These are phyloP conservation scores for Nycticorax nycticorax DNA, from an alignment of 2,113 vertebrate species.

Conservation along the genomic window DNA sequence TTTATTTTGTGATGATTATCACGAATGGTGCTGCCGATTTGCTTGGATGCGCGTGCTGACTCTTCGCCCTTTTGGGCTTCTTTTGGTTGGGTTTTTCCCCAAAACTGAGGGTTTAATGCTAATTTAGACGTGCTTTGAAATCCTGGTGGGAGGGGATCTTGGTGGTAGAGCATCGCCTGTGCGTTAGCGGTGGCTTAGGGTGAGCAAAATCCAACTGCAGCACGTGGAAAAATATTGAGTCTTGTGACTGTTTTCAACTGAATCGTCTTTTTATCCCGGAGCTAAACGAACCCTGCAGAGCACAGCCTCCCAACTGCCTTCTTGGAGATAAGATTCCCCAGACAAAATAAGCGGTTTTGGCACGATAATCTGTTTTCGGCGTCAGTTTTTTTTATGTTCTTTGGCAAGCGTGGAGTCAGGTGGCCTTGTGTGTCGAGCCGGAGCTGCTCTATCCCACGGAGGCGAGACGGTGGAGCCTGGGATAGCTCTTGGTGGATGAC, in stretches of 20 bases:
- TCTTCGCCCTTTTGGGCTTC: neutral
- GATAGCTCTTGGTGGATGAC: neutral
- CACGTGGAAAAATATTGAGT: neutral
- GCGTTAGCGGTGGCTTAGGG: neutral
- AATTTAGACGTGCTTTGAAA: rapidly evolving
- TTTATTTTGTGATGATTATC: neutral
- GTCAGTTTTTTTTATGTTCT: neutral
- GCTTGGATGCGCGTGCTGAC: rapidly evolving
- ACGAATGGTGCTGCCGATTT: rapidly evolving
- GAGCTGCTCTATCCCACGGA: neutral
- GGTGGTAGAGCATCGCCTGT: neutral
- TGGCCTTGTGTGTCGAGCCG: neutral
- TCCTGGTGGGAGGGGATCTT: no score
- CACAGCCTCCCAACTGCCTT: neutral
- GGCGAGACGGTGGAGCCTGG: neutral
- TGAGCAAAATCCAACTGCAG: neutral
- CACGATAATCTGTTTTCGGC: rapidly evolving
- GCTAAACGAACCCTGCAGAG: neutral
- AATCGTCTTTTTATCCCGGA: neutral
- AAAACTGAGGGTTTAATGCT: neutral
- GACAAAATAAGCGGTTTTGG: neutral
- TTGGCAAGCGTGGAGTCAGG: rapidly evolving
- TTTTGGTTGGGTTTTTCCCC: neutral
- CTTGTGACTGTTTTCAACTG: neutral
- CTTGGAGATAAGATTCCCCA: neutral